Conservation (phyloP, 2,888 invertebrate genomes). For the Pheosia tremula region DNA sequence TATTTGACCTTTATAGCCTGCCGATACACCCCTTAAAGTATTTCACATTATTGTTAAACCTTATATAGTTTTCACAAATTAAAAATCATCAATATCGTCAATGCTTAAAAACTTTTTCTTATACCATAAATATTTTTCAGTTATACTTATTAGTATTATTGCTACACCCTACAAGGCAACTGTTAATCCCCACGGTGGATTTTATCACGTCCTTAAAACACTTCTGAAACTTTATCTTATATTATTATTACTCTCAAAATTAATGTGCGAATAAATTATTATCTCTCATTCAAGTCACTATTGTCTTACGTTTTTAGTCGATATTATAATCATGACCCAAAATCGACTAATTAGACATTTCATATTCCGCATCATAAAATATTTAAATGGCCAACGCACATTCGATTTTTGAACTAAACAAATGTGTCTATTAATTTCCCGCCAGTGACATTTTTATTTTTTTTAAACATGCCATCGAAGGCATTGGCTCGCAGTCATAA, state of each 20-base stretch:
- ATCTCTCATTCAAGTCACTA: conserved; percentile 1
- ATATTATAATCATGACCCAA: background rate
- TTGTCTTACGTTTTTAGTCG: background rate
- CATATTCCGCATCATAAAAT: background rate
- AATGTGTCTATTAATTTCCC: conserved; percentile 37
- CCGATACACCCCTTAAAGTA: too few relatives aligned
- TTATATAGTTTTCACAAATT: background rate
- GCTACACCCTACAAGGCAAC: conserved; percentile 42
- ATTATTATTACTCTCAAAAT: background rate
- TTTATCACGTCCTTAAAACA: conserved; percentile 38
- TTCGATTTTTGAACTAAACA: conserved; percentile 29
- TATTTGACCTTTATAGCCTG: too few relatives aligned
- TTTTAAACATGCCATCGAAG: conserved; percentile 42
- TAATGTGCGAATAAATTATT: conserved; percentile 3
- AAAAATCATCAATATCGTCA: conserved; percentile 27
- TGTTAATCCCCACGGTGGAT: conserved; percentile 33
- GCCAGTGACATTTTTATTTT: conserved; percentile 29
- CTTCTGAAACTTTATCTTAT: conserved; percentile 14
- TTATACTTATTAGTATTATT: conserved; percentile 31
- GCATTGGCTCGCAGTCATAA: conserved; percentile 75
- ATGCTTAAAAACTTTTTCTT: conserved; percentile 10
- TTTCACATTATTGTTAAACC: too few relatives aligned
- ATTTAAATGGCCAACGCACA: conserved; percentile 27
- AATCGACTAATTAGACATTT: conserved; percentile 2
- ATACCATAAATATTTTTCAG: conserved; percentile 14